Percentiles rank a stretch among this genome's conserved stretches.
Evolutionary conservation across 2,113 vertebrate species (phyloP).

Genomic region (Jaculus jaculus): DNA sequence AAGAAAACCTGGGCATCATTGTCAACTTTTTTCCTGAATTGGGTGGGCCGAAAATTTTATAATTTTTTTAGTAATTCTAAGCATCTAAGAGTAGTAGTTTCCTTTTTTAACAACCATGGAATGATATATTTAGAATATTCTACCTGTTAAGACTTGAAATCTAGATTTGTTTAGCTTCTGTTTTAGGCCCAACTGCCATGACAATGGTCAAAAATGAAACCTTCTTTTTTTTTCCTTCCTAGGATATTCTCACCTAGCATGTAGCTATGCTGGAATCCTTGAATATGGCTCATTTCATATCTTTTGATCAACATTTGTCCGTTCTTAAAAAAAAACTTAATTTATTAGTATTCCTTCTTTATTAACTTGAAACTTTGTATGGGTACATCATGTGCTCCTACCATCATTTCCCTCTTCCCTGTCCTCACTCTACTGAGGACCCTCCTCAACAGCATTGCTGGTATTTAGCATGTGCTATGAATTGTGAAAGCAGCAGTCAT

Average conservation of each 20-base stretch:
- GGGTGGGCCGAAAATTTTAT: slow-evolving; percentile 37
- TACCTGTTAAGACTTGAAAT: slow-evolving; percentile 62
- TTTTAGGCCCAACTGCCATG: not conserved
- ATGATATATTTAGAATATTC: not conserved
- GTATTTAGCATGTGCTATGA: no score
- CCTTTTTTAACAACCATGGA: slow-evolving; percentile 48
- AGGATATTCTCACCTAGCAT: not conserved
- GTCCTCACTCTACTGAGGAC: no score
- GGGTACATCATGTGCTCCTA: no score
- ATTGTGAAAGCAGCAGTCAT: no score
- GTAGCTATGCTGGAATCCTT: not conserved
- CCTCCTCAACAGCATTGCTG: no score
- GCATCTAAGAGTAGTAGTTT: slow-evolving; percentile 44
- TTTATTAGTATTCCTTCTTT: no score
- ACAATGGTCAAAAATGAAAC: not conserved
- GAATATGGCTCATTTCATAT: not conserved
- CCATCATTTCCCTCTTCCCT: no score
- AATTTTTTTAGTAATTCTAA: slow-evolving; percentile 54
- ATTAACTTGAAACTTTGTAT: no score
- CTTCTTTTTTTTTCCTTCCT: slow-evolving; percentile 10
- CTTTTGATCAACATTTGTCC: not conserved
- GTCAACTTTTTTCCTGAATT: slow-evolving; percentile 33
- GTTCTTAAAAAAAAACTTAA: no score
- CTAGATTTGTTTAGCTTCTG: slow-evolving; percentile 78
- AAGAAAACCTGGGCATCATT: slow-evolving; percentile 33